phyloP scores from a whole-genome alignment of 2,797 vertebrate species.

The Pseudopleuronectes americanus region DNA sequence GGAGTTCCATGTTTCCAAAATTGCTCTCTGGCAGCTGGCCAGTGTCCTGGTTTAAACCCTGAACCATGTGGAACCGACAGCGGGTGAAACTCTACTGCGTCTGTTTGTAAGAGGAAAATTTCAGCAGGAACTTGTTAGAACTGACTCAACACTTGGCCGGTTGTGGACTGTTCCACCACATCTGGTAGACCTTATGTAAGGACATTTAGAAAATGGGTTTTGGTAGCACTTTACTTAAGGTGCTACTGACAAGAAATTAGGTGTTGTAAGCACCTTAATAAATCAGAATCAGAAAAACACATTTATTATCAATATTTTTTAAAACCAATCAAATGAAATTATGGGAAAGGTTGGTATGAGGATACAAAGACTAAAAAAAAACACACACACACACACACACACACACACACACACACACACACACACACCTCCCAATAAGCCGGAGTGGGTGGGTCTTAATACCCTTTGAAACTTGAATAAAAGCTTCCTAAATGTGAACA shows the following conservation, averaged over 20 bases:
- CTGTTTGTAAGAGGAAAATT: conserved; percentile 57
- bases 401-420: too few species aligned
- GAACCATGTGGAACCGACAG: conserved; percentile 37
- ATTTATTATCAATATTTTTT: too few species aligned
- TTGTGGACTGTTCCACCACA: conserved; percentile 55
- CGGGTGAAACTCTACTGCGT: conserved; percentile 33
- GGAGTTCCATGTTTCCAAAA: conserved; percentile 56
- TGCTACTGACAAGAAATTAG: background rate
- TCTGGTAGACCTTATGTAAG: conserved; percentile 53
- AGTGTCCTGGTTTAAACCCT: conserved; percentile 69
- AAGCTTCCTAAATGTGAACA: background rate
- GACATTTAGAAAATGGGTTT: conserved; percentile 16
- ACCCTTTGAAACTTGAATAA: too few species aligned
- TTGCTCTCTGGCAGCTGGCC: conserved; percentile 46
- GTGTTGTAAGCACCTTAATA: background rate
- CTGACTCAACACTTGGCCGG: conserved; percentile 66
- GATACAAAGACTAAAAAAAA: too few species aligned
- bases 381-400: too few species aligned
- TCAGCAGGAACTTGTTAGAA: conserved; percentile 52
- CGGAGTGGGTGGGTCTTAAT: too few species aligned
- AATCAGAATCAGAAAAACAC: too few species aligned
- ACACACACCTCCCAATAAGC: too few species aligned
- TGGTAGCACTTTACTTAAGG: conserved; percentile 15
- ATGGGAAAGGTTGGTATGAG: too few species aligned
- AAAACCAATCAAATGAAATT: too few species aligned